Base-by-base conservation (phyloP, 2,797 vertebrate genomes). In the Halcyon smyrnensis region DNA sequence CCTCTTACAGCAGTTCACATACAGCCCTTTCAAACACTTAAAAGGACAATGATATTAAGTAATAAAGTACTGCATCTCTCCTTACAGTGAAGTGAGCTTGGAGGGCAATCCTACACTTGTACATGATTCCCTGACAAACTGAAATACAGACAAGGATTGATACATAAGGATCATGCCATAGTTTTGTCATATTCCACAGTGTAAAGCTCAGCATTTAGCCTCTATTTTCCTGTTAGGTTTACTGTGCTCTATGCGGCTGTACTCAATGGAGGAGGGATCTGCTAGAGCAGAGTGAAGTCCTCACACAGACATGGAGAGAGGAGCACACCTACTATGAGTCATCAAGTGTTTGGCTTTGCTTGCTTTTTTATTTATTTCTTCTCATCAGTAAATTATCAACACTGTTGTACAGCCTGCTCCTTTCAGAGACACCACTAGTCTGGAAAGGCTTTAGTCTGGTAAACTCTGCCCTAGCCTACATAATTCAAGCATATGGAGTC, bases 251-350 rank as follows among this genome's bases (percentile, higher is more conserved):
- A 28, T 8, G 25, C 36, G 63, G 41, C 60, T 46, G 39, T 12
- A 25, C 24, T 57, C 36, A 48, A 6, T 1, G 8, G 27, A 13
- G 39, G 37, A 46, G 7, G 59, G 54, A 74, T 63, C 11, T 76
- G 37, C 56, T 46, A 23, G 19, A 67, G 20, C 48, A 93, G 36
- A 79, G 77, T 0, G 3, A 46, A 63, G 32, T 15, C 32, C 28
- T 14, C 63, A 80, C 18, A 21, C 7, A 11, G 39, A 45, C 41
- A 48, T 0, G 4, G 34, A 77, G 32, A 67, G 30, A 87, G 2
- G 1, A 70, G 6, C 30, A 65, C 1, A 2, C 1, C 12, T 37
- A 32, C 48, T 77, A 2, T 0, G 3, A 80, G 50, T 59, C n/a
- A 85, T 4, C 12, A 36, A 41, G 12, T 2, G 15, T n/a, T 75